These are phyloP conservation scores for Phalacrocorax brasilianus DNA, from an alignment of 2,113 vertebrate species.

Conservation along the genomic window DNA sequence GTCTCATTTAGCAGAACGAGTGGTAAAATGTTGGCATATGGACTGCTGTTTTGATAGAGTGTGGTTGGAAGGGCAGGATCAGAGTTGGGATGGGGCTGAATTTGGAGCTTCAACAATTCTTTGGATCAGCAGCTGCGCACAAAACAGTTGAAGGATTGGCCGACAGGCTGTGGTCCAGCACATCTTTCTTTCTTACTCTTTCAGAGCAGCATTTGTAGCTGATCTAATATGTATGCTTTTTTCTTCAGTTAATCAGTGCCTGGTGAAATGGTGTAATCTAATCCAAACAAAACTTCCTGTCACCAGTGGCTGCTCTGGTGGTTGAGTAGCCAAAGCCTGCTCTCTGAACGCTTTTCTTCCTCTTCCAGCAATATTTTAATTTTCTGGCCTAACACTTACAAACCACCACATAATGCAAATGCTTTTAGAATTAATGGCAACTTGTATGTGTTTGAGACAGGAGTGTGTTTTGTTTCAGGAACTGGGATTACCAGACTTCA, in stretches of 20 bases:
- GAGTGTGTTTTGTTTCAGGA: constrained; percentile 20
- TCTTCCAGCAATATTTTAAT: background rate
- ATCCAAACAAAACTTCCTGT: constrained; percentile 11
- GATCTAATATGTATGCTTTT: background rate
- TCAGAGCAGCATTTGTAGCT: background rate
- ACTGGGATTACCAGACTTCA: background rate
- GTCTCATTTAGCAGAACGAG: background rate
- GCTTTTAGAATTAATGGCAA: background rate
- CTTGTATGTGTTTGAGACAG: background rate
- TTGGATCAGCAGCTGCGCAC: background rate
- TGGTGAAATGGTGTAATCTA: background rate
- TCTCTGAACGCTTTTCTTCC: background rate
- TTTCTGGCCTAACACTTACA: background rate
- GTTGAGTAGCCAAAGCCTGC: background rate
- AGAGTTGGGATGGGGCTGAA: background rate
- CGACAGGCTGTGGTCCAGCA: background rate
- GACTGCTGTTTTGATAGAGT: background rate
- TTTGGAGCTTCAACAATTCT: background rate
- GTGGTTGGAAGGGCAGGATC: background rate
- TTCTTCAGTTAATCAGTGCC: background rate
- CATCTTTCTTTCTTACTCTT: background rate
- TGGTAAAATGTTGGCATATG: background rate
- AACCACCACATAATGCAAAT: background rate
- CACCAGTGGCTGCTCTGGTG: background rate
- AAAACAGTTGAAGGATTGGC: background rate